Evolutionary conservation across 1,140 invertebrate genomes (phyloP), one percentile per base, ranked within the genome.

Genomic region (Globodera ellingtonae): DNA sequence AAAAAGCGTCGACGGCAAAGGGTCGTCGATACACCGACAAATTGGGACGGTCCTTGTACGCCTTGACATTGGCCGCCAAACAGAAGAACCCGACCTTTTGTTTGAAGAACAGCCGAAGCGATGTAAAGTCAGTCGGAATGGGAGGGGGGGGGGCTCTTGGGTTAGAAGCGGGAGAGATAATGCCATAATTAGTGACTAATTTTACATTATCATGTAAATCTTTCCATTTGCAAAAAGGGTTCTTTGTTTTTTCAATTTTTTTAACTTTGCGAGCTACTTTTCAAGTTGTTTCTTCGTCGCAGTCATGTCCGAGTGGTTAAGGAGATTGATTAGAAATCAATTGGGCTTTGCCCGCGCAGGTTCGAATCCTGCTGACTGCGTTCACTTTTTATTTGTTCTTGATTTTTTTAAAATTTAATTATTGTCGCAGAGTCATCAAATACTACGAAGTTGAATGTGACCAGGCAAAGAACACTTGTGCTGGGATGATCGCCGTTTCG

Each of bases 21-120:
- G 86, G 86, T 56, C 79, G 86, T n/a, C 75, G 87, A 56, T 88
- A 88, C 70, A 88, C 87, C 4, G 88, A 89, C 66, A 89, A 89
- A 70, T 70, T 88, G 10, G 87, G 87, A 13, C 78, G 87, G 46
- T 86, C 84, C n/a, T 47, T 88, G 10, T 89, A 89, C 75, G 85
- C 87, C 2, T 48, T 88, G 8, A 79, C 84, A 50, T 72, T 88
- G 48, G 86, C 87, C 21, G 81, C 79, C 5, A 83, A 82, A 73
- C 83, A 83, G 75, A 78, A 86, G 50, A 82, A 89, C 67, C 81
- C 85, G 18, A 81, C 80, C 15, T 70, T 72, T 48, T 88, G 87
- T 75, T 72, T 88, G 13, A 81, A 87, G 67, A 87, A 81, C 72
- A 81, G 79, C 48, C 59, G 87, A 47, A 86, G 87, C 44, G 87